Conservation (phyloP, 2,888 invertebrate genomes). For the Luperina nickerlii region DNA sequence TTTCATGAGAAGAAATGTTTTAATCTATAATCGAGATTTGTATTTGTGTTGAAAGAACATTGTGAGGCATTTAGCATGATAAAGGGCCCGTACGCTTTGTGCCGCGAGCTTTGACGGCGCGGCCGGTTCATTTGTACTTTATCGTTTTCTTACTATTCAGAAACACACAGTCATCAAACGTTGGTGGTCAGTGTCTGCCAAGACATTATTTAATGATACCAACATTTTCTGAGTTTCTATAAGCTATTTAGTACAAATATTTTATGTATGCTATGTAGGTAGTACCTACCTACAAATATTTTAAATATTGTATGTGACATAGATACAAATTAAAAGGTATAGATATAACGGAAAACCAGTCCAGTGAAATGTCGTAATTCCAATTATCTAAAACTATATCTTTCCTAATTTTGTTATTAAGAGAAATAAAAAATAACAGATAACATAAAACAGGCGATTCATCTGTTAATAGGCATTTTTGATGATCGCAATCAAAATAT, state of each 20-base stretch:
- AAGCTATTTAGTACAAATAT: slow-evolving; percentile 25
- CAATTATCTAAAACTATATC: slow-evolving; percentile 17
- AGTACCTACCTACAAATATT: too few relatives aligned
- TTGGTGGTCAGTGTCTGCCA: slow-evolving; percentile 57
- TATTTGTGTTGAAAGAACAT: slow-evolving; percentile 41
- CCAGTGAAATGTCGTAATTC: slow-evolving; percentile 6
- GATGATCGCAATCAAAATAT: slow-evolving; percentile 53
- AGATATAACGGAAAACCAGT: slow-evolving; percentile 4
- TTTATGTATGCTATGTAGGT: not conserved
- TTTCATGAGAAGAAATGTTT: slow-evolving; percentile 18
- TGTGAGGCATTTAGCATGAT: slow-evolving; percentile 56
- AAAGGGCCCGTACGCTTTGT: slow-evolving; percentile 50
- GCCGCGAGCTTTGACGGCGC: slow-evolving; percentile 47
- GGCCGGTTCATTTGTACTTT: slow-evolving; percentile 51
- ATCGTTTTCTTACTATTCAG: slow-evolving; percentile 52
- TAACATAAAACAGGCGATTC: slow-evolving; percentile 43
- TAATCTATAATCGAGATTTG: slow-evolving; percentile 46
- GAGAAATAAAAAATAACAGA: slow-evolving; percentile 41
- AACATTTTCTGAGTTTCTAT: slow-evolving; percentile 12
- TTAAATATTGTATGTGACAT: slow-evolving; percentile 24
- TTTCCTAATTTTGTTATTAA: slow-evolving; percentile 46
- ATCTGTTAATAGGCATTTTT: slow-evolving; percentile 40
- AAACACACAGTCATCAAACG: slow-evolving; percentile 60
- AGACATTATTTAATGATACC: slow-evolving; percentile 50
- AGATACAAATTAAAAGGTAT: not conserved